Base-by-base conservation (phyloP, 2,113 vertebrate genomes). In the Anoplopoma fimbria region DNA sequence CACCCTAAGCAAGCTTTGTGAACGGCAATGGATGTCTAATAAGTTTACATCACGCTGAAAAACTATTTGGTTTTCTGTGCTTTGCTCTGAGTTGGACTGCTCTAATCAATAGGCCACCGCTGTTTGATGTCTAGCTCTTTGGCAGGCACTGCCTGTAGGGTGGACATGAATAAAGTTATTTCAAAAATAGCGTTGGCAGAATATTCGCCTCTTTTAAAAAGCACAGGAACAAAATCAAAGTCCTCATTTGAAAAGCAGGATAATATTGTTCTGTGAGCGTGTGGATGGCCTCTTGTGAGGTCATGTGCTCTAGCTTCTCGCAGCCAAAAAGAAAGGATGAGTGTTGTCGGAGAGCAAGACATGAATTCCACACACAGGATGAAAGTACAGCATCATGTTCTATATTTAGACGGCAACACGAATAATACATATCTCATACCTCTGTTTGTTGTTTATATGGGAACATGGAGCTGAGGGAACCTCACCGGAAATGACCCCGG, bases 51-150 rank as follows among this genome's bases (percentile, higher is more conserved):
- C 6, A 12, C 67, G 65, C 40, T 10, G 25, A 63, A 64, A 63
- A 86, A 76, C 31, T 58, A 58, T 79, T 69, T 7, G 5, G 34
- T 77, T 75, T 82, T 65, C 61, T 82, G n/a, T 69, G 42, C 47
- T 82, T 75, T 69, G 25, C 53, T 68, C 47, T 15, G 25, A 82
- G 74, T 65, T 70, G 27, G 45, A 70, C 71, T 49, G 6, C 47
- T 79, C 15, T 42, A 79, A 88, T 91, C 87, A 84, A 85, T 82
- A 83, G 83, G 76, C 74, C 76, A 70, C 65, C 25, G 27, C 51
- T 72, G 71, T 80, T 88, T 82, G 57, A 79, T 69, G 76, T 81
- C 71, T 69, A 29, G 57, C 33, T 75, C 42, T 89, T 89, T 89
- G 80, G 83, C 60, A 77, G 68, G 34, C 40, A 51, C 27, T 57